Evolutionary conservation across 2,113 vertebrate genomes (phyloP).

Genomic region (Charina bottae): DNA sequence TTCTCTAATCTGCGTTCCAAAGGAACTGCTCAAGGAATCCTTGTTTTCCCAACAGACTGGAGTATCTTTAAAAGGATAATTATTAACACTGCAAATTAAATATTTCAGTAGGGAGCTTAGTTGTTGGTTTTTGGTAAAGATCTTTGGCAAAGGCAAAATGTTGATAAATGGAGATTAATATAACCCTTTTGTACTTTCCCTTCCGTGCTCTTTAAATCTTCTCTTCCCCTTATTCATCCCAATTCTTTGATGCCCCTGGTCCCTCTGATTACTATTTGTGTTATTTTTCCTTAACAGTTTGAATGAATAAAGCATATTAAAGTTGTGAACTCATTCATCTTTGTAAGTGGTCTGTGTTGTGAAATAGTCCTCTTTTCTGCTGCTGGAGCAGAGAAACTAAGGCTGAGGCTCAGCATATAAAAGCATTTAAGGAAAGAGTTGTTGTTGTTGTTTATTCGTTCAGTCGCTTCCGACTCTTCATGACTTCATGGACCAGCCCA

Average conservation of each 20-base stretch:
- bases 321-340: slow-evolving; percentile 13
- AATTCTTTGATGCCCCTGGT: not conserved
- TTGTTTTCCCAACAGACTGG: not conserved
- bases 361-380: not conserved
- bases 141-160: not conserved
- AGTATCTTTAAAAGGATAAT: slow-evolving; percentile 24
- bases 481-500: too few species aligned
- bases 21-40: accelerated
- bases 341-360: not conserved
- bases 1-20: not conserved
- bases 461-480: too few species aligned
- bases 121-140: slow-evolving; percentile 11
- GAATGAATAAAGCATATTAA: not conserved
- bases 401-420: not conserved
- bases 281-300: slow-evolving; percentile 15
- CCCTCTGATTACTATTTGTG: slow-evolving; percentile 24
- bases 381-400: not conserved
- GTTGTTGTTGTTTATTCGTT: too few species aligned
- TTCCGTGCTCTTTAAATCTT: not conserved
- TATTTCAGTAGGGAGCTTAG: slow-evolving; percentile 12
- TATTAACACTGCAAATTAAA: slow-evolving; percentile 34
- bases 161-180: slow-evolving; percentile 23
- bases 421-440: not conserved
- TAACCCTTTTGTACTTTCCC: not conserved
- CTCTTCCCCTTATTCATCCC: slow-evolving; percentile 1